A percentile compares a stretch with the other conserved stretches of the same genome.
These are phyloP conservation scores for Otus scops DNA, from an alignment of 2,797 vertebrate species.

Conservation along the genomic window DNA sequence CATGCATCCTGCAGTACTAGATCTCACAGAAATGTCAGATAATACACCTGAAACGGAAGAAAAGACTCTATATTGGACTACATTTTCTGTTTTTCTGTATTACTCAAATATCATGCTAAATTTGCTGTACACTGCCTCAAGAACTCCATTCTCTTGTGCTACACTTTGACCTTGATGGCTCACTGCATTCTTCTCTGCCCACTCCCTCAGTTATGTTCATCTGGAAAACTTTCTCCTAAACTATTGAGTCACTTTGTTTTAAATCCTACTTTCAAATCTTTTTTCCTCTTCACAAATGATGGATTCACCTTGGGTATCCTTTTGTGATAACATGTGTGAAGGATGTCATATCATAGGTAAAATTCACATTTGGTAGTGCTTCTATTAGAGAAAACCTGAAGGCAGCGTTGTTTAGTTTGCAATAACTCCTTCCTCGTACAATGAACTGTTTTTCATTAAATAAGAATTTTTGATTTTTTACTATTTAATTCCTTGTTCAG, in stretches of 20 bases:
- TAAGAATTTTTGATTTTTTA: background rate
- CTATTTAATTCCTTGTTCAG: background rate
- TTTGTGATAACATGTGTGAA: background rate
- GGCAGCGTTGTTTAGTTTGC: background rate
- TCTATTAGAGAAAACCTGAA: background rate
- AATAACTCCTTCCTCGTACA: background rate
- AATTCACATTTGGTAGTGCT: background rate
- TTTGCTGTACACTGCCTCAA: background rate
- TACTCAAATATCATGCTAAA: background rate
- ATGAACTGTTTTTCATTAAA: background rate
- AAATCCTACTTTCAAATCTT: background rate
- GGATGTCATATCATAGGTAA: background rate
- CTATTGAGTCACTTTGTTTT: background rate
- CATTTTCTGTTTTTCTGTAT: background rate
- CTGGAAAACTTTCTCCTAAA: constrained; percentile 11
- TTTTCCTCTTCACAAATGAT: background rate
- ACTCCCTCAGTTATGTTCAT: background rate
- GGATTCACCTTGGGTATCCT: background rate
- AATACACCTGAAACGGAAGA: background rate
- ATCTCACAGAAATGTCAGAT: background rate
- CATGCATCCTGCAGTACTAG: background rate
- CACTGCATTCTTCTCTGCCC: background rate
- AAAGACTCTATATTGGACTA: background rate
- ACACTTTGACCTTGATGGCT: background rate
- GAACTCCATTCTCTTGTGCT: background rate